phyloP scores from a whole-genome alignment of 2,113 vertebrate genomes.

The Gadus chalcogrammus region DNA sequence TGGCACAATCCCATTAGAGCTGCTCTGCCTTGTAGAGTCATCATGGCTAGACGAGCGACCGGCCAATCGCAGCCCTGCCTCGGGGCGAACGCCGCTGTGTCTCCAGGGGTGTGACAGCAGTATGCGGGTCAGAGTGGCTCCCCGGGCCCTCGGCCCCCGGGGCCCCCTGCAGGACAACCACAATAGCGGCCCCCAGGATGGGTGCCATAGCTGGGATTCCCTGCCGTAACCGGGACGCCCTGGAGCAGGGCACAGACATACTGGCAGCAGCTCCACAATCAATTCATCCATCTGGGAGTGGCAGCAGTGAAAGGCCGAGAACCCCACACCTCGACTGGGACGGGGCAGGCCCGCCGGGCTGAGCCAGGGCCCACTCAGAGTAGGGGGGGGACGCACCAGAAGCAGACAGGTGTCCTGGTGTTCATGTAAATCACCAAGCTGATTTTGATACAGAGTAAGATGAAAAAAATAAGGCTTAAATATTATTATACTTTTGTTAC shows the following conservation, averaged over 20 bases:
- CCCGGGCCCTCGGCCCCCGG: slow-evolving; percentile 68
- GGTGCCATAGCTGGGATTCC: slow-evolving; percentile 80
- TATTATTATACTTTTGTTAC: too few species aligned
- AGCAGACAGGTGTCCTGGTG: background rate
- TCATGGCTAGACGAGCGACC: slow-evolving; percentile 28
- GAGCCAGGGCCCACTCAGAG: slow-evolving; percentile 34
- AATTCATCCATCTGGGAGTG: slow-evolving; percentile 76
- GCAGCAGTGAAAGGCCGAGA: slow-evolving; percentile 53
- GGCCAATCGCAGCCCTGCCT: slow-evolving; percentile 50
- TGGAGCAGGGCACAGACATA: slow-evolving; percentile 77
- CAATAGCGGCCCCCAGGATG: slow-evolving; percentile 74
- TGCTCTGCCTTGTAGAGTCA: slow-evolving; percentile 44
- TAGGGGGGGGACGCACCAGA: slow-evolving; percentile 13
- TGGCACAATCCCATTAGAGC: slow-evolving; percentile 54
- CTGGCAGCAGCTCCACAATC: slow-evolving; percentile 76
- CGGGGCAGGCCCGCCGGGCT: slow-evolving; percentile 59
- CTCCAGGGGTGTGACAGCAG: slow-evolving; percentile 81
- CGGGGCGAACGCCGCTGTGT: slow-evolving; percentile 61
- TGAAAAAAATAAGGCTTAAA: too few species aligned
- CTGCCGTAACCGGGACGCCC: slow-evolving; percentile 78
- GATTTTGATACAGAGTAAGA: background rate
- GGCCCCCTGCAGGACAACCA: slow-evolving; percentile 72
- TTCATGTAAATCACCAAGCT: background rate
- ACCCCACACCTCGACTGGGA: slow-evolving; percentile 50
- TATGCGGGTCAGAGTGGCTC: slow-evolving; percentile 76